These are phyloP conservation scores for Sprattus sprattus DNA, from an alignment of 2,113 vertebrate genomes.

Conservation along the genomic window DNA sequence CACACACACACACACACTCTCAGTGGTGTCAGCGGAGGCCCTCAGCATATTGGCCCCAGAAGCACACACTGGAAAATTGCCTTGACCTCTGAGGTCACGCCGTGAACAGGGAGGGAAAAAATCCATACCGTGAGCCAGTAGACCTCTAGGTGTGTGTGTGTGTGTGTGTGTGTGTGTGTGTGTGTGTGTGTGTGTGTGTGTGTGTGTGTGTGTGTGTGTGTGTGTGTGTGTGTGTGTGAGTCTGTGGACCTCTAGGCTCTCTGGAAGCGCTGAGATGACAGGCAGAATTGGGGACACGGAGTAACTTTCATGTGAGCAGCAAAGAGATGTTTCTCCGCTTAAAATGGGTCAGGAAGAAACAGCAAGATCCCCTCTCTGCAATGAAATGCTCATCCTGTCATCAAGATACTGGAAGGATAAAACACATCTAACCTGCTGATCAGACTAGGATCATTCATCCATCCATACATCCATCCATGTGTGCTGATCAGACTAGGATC, in stretches of 20 bases:
- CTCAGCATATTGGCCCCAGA: neutral
- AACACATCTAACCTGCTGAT: neutral
- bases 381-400: neutral
- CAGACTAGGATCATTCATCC: neutral
- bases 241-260: neutral
- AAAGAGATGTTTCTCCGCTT: neutral
- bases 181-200: too few species aligned
- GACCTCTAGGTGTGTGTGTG: too few species aligned
- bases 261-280: neutral
- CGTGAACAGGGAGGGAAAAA: neutral
- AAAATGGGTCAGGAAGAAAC: neutral
- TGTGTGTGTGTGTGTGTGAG: too few species aligned
- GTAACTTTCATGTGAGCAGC: neutral
- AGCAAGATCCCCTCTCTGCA: neutral
- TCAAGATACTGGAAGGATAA: neutral
- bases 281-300: neutral
- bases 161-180: too few species aligned
- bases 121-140: neutral
- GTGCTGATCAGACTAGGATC: too few species aligned
- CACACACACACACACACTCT: neutral
- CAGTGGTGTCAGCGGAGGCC: neutral
- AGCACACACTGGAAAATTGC: slow-evolving; percentile 32
- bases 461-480: too few species aligned
- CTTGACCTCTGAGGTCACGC: slow-evolving; percentile 33
- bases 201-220: too few species aligned